Conservation (phyloP, 2,888 invertebrate genomes). For the Andrena flavipes region DNA sequence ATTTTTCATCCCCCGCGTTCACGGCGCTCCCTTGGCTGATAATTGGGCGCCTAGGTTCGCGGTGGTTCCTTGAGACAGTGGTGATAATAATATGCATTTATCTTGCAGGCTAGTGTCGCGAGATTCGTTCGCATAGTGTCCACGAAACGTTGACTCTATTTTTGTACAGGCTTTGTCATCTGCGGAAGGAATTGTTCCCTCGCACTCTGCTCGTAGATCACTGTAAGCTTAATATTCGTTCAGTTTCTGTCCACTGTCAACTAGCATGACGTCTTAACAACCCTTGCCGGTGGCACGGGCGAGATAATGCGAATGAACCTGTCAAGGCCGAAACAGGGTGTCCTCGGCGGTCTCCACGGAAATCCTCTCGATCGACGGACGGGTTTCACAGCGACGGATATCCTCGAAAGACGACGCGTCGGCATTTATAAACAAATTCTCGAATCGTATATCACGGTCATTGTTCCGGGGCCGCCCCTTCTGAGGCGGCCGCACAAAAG, state of each 20-base stretch:
- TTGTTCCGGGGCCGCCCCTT: slow-evolving; percentile 70
- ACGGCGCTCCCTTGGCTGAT: slow-evolving; percentile 21
- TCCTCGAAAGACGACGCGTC: slow-evolving; percentile 62
- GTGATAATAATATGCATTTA: slow-evolving; percentile 7
- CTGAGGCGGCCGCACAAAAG: slow-evolving; percentile 60
- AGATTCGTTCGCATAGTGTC: too few relatives aligned
- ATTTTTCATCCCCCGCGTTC: slow-evolving; percentile 64
- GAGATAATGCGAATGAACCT: slow-evolving; percentile 62
- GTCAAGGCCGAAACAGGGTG: slow-evolving; percentile 48
- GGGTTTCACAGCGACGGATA: slow-evolving; percentile 58
- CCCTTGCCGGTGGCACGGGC: slow-evolving; percentile 30
- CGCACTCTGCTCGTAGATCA: too few relatives aligned
- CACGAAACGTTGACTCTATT: too few relatives aligned
- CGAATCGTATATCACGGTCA: slow-evolving; percentile 81
- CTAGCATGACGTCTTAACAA: slow-evolving; percentile 53
- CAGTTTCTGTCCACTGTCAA: neutral
- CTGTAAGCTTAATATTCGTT: neutral
- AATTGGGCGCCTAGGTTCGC: slow-evolving; percentile 29
- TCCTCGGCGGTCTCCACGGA: slow-evolving; percentile 36
- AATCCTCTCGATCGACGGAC: slow-evolving; percentile 42
- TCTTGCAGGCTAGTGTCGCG: neutral
- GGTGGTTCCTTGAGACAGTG: neutral
- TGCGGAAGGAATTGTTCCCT: too few relatives aligned
- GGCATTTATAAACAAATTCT: slow-evolving; percentile 82
- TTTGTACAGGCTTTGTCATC: too few relatives aligned